These are phyloP conservation scores for Steatocranus sp. DNA, from an alignment of 2,797 vertebrate species.

Conservation along the genomic window DNA sequence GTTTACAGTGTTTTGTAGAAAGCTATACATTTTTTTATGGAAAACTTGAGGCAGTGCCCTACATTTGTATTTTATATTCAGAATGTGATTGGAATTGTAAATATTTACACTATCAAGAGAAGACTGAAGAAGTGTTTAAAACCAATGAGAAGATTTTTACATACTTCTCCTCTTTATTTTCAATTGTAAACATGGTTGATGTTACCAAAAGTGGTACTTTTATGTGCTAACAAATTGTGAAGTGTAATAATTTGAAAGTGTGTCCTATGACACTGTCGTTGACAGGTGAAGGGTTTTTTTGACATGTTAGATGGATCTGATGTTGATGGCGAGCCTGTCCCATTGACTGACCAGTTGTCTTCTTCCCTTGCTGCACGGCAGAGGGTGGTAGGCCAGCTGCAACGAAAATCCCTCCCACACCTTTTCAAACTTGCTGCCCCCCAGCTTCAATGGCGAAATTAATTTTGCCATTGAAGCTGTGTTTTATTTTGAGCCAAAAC, in stretches of 20 bases:
- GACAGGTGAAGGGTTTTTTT: not conserved
- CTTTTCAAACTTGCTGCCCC: not conserved
- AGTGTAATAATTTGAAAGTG: not conserved
- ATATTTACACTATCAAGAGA: not conserved
- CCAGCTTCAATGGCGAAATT: accelerated
- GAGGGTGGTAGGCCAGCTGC: not conserved
- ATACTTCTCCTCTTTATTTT: not conserved
- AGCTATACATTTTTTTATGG: too few relatives aligned
- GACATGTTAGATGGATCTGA: not conserved
- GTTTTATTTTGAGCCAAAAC: not conserved
- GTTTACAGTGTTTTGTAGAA: not conserved
- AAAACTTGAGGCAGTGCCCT: not conserved
- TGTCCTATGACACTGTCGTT: not conserved
- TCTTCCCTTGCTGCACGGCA: not conserved
- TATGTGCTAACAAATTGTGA: not conserved
- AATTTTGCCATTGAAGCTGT: not conserved
- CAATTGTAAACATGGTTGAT: not conserved
- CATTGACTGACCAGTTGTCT: not conserved
- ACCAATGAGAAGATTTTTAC: not conserved
- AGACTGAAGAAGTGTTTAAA: not conserved
- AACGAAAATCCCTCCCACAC: not conserved
- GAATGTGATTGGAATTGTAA: not conserved
- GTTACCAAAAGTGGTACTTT: not conserved
- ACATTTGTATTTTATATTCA: not conserved
- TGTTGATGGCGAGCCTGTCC: accelerated